A percentile compares a stretch with the other conserved stretches of the same genome.
phyloP scores from a whole-genome alignment of 23 tunicate species.

The Ciona savignyi region DNA sequence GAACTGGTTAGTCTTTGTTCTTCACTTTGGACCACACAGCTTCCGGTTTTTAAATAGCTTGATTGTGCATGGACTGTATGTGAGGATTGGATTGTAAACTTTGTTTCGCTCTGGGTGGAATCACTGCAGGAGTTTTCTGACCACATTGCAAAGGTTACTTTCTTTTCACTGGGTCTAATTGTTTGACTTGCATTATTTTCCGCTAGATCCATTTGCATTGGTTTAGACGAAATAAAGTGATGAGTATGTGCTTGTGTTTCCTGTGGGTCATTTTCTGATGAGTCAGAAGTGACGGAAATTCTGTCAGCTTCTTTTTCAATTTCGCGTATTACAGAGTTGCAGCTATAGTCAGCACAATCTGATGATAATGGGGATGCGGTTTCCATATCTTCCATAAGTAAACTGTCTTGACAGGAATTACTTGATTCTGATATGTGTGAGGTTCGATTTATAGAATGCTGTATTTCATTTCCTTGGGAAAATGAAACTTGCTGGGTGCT shows the following conservation, averaged over 20 bases:
- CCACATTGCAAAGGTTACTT: too few relatives aligned
- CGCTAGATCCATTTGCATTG: too few relatives aligned
- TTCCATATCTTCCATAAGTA: background rate
- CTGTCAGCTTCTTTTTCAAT: conserved; percentile 49
- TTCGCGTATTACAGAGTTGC: conserved; percentile 45
- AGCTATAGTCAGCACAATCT: conserved; percentile 31
- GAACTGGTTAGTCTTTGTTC: background rate
- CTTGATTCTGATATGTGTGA: background rate
- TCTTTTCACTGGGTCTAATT: too few relatives aligned
- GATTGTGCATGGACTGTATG: background rate
- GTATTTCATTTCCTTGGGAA: background rate
- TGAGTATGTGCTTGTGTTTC: background rate
- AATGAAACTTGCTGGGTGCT: background rate
- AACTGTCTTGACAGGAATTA: background rate
- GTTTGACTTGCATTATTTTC: too few relatives aligned
- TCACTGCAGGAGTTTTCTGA: background rate
- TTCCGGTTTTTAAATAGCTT: background rate
- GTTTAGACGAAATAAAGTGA: too few relatives aligned
- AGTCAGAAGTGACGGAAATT: conserved; percentile 44
- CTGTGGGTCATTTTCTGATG: background rate
- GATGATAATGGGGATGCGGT: conserved; percentile 19
- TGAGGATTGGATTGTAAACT: too few relatives aligned
- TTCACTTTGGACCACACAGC: background rate
- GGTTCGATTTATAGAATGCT: background rate
- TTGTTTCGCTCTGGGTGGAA: too few relatives aligned